Conservation (phyloP, 2,797 vertebrate genomes). For the Saxicola maurus region DNA sequence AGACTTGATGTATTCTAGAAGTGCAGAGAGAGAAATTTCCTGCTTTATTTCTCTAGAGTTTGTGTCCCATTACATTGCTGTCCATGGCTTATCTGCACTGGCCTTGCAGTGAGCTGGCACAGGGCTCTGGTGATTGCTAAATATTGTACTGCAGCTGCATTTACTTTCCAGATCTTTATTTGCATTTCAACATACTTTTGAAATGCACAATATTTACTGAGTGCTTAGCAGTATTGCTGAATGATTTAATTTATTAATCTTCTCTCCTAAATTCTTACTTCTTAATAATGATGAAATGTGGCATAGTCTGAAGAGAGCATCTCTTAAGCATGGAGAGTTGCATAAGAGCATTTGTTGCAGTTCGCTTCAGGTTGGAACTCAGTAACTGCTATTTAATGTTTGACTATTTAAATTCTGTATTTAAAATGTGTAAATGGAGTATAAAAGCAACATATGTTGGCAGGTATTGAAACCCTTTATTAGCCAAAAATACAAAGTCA, state of each 20-base stretch:
- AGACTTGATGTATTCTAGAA: background rate
- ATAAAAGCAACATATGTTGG: background rate
- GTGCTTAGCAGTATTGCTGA: background rate
- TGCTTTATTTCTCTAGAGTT: background rate
- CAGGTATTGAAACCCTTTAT: background rate
- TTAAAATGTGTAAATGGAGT: background rate
- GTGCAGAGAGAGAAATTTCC: background rate
- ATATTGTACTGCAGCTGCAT: background rate
- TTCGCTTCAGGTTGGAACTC: background rate
- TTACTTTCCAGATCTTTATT: background rate
- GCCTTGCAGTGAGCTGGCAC: background rate
- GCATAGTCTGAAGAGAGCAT: background rate
- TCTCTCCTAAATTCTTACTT: background rate
- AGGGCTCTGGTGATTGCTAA: background rate
- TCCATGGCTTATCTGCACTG: background rate
- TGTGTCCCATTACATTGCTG: background rate
- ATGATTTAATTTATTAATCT: background rate
- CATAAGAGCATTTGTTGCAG: background rate
- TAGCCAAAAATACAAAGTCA: background rate
- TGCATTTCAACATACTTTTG: conserved; percentile 1
- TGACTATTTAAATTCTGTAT: background rate
- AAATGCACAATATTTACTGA: background rate
- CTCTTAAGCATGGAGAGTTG: background rate
- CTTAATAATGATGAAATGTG: background rate
- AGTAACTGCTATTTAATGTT: background rate